Base-by-base conservation (phyloP, 2,888 invertebrate genomes). In the Nezara viridula region DNA sequence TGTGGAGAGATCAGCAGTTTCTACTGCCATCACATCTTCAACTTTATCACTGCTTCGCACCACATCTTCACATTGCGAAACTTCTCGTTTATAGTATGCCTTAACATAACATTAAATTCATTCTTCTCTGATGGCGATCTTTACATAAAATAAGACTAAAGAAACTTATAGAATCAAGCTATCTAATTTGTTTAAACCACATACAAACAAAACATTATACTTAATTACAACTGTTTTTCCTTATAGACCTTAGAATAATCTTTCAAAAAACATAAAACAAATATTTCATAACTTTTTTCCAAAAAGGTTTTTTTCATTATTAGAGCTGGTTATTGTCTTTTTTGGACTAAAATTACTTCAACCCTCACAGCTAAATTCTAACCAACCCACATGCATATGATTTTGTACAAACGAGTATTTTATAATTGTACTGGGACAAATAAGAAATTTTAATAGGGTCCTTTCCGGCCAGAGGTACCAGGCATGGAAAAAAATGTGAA, bases 1-100 rank as follows among this genome's bases (percentile, higher is more conserved):
- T 92, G 96, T 96, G 89, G 96, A 95, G 91, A 98, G 95, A 93
- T 97, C 97, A 0, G 96, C 95, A 0, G 97, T 97, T 93, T 96
- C 95, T 89, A 97, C 95, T 92, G 95, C 95, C 40, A 97, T 95
- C 91, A 97, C 97, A 90, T 97, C 97, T 55, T 95, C 92, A 90
- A 95, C 94, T 24, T 44, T 47, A 92, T 96, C 96, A 21, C 95
- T 95, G 24, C 96, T 95, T 91, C 96, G 95, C 24, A 97, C 95
- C 91, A 97, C 95, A 92, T 97, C 96, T 90, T 95, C 95, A 73
- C 37, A 47, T 37, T 73, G 88, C 89, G 94, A 94, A 77, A 94
- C 92, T 92, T 94, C 94, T 91, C 88, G 81, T 88, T 81, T 85
- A 52, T 88, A 88, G 81, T 85, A 88, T 21, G 85, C 88, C 88